These are phyloP conservation scores for Petrocephalus sullivani DNA, from an alignment of 2,797 vertebrate genomes.

Conservation along the genomic window DNA sequence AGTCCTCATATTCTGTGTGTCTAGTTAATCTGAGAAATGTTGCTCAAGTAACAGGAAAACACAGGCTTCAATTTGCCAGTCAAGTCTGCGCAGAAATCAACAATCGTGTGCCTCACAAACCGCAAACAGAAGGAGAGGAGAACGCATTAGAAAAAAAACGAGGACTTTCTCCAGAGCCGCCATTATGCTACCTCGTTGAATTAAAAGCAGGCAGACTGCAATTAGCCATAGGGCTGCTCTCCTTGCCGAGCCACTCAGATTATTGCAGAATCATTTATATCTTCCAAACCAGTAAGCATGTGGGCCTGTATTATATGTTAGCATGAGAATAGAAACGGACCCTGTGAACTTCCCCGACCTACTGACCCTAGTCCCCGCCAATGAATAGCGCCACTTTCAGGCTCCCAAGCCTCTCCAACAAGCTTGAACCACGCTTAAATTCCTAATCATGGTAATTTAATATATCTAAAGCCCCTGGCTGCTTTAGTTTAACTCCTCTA, in stretches of 20 bases:
- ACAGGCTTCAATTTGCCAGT: background rate
- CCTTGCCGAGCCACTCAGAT: constrained; percentile 66
- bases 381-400: constrained; percentile 83
- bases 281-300: constrained; percentile 87
- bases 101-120: constrained; percentile 30
- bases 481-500: constrained; percentile 80
- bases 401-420: constrained; percentile 79
- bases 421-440: constrained; percentile 84
- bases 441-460: constrained; percentile 99
- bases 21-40: background rate
- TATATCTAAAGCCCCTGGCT: constrained; percentile 87
- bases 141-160: constrained; percentile 17
- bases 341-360: constrained; percentile 91
- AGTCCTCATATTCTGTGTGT: background rate
- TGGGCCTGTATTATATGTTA: constrained; percentile 78
- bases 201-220: constrained; percentile 59
- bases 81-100: background rate
- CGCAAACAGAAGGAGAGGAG: constrained; percentile 29
- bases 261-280: constrained; percentile 93
- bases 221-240: constrained; percentile 69
- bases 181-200: constrained; percentile 51
- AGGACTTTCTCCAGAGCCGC: constrained; percentile 47
- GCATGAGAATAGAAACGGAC: constrained; percentile 91
- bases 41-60: background rate
- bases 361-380: constrained; percentile 82